Base-by-base conservation (phyloP, 2,888 invertebrate genomes). In the Iselma pallidipennis region DNA sequence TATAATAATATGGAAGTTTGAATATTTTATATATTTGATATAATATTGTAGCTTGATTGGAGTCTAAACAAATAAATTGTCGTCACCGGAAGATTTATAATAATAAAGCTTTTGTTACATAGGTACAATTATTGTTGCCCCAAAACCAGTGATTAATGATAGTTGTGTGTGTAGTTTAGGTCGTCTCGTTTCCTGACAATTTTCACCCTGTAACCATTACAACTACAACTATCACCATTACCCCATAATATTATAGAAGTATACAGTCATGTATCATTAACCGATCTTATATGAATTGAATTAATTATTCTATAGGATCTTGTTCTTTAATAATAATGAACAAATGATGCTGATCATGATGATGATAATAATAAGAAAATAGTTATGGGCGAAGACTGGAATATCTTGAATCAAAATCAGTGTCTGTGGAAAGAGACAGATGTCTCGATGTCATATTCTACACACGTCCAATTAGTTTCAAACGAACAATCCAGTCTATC, bases 191-290 rank as follows among this genome's bases (percentile, higher is more conserved):
- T 45, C 21, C 45, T 21, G 45, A 45, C 45, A 21, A 45, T 45
- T 21, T 45, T 45, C 45, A 21, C 45, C 45, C 45, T 10, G 9
- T 19, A 3, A 45, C 45, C 16, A 45, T 45, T 21, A 45, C 45
- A 12, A 21, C 21, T 10, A 45, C 21, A 9, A 9, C 21, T 21
- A 45, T 21, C n/a, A n/a, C n/a, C n/a, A n/a, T n/a, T n/a, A n/a
- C n/a, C n/a, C n/a, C n/a, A n/a, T n/a, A n/a, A n/a, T n/a, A n/a
- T n/a, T n/a, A n/a, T n/a, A n/a, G n/a, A n/a, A n/a, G n/a, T n/a
- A n/a, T n/a, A n/a, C n/a, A 58, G 55, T 55, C 58, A 55, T 59
- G 63, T 59, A 63, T 59, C 63, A 63, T 63, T 63, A 59, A 58
- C 55, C 57, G 59, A 59, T 63, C 53, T 61, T 48, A n/a, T n/a